Conservation (phyloP, 2,113 vertebrate species). For the Nipponia nippon region DNA sequence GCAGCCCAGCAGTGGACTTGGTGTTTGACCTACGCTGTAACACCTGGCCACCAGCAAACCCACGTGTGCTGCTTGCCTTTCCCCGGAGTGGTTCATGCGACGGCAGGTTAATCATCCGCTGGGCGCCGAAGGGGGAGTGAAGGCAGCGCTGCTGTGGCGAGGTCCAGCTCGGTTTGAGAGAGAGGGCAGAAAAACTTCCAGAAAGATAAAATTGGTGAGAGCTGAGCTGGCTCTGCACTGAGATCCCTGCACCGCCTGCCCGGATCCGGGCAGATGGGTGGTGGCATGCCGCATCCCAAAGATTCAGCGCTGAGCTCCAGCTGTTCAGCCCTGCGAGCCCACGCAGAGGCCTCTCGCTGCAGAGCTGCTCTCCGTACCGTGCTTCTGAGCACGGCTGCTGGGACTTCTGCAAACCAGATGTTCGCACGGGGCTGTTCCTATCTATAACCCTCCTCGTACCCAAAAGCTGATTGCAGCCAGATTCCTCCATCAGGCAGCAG, state of each 20-base stretch:
- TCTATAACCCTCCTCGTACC: background rate
- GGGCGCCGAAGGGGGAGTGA: background rate
- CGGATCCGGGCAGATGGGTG: background rate
- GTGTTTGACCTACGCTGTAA: background rate
- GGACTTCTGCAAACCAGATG: background rate
- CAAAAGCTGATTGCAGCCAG: background rate
- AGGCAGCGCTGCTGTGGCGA: background rate
- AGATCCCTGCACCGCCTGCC: background rate
- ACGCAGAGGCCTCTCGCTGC: background rate
- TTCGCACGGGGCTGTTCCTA: background rate
- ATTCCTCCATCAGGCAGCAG: background rate
- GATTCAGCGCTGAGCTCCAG: background rate
- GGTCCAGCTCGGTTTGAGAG: background rate
- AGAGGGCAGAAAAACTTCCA: background rate
- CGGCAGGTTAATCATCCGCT: background rate
- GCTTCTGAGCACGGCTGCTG: background rate
- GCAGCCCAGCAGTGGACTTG: fast-evolving
- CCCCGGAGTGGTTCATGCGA: background rate
- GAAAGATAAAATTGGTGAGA: background rate
- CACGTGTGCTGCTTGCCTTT: background rate
- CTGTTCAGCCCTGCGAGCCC: background rate
- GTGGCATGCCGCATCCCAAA: background rate
- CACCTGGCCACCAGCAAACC: background rate
- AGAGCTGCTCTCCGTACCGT: background rate
- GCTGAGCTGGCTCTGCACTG: background rate